Base-by-base conservation (phyloP, 1,140 invertebrate genomes). In the Caenorhabditis latens region DNA sequence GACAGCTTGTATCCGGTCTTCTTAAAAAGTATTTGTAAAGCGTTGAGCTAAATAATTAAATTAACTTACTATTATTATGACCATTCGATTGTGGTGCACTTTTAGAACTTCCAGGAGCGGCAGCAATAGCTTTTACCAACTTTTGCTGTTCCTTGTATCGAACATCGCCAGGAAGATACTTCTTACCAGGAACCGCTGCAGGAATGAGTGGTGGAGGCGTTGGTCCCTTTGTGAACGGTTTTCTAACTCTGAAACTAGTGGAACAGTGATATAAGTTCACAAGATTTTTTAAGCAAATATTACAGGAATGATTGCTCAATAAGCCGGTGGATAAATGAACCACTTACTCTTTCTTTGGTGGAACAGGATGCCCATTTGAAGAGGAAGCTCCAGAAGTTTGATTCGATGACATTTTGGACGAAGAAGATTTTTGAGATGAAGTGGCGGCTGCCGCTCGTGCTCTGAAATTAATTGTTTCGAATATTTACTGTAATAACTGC, bases 91-190 rank as follows among this genome's bases (percentile, higher is more conserved):
- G 24, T 19, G 21, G 71, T 13, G 14, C 65, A 71, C 46, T 71
- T 19, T 42, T 40, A 32, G 71, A 79, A 11, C 43, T 50, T 79
- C 71, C 71, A 24, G 71, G 71, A 24, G 71, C 71, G n/a, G 46
- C n/a, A 79, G 71, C 71, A 32, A 50, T 79, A 9, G 71, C 71
- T 14, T 50, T 79, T 13, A 79, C 50, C 14, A 79, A 43, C 11
- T 16, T 11, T 24, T 79, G 71, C n/a, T 79, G 71, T 16, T 79
- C 71, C n/a, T 79, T 79, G 40, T 79, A 79, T 79, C 71, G 19
- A n/a, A 79, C 71, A 50, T 79, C 71, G 50, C 71, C 71, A 11
- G 71, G 71, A 79, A 79, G 71, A 50, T 79, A 79, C n/a, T 79
- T 79, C 21, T 79, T 79, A 5, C 71, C 71, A 11, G 71, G 71